These are phyloP conservation scores for Hylia prasina DNA, from an alignment of 2,113 vertebrate genomes.

Conservation along the genomic window DNA sequence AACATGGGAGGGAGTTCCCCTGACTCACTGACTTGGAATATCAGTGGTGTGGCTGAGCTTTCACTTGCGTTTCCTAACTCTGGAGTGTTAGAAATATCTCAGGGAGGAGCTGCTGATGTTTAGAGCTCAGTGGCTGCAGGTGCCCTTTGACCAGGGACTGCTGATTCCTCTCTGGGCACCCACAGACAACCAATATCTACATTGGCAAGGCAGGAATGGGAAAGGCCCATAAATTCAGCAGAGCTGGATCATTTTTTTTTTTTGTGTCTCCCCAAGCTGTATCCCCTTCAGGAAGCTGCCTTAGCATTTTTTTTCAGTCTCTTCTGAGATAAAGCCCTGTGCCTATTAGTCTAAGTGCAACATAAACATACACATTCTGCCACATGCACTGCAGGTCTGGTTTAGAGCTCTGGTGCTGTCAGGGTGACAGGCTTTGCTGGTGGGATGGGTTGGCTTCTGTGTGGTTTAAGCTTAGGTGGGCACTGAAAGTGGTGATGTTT, in stretches of 20 bases:
- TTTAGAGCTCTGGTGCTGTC: not conserved
- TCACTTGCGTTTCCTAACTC: slow-evolving; percentile 23
- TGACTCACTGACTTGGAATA: not conserved
- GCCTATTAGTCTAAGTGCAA: not conserved
- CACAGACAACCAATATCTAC: not conserved
- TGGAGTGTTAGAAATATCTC: not conserved
- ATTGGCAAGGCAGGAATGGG: not conserved
- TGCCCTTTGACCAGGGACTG: not conserved
- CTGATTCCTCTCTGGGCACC: rapidly evolving
- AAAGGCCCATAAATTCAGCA: not conserved
- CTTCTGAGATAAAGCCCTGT: not conserved
- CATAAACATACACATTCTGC: not conserved
- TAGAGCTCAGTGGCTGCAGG: not conserved
- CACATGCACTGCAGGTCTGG: not conserved
- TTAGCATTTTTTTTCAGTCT: not conserved
- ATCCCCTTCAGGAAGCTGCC: not conserved
- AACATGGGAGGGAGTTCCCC: not conserved
- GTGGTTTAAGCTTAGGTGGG: not conserved
- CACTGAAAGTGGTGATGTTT: not conserved
- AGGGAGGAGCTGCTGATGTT: not conserved
- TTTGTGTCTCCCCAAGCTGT: not conserved
- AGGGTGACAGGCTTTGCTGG: not conserved
- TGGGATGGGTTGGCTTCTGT: not conserved
- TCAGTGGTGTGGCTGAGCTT: not conserved
- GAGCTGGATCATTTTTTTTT: not conserved